These are phyloP conservation scores for Heliconius ismenius DNA, from an alignment of 2,888 invertebrate species.

Conservation along the genomic window DNA sequence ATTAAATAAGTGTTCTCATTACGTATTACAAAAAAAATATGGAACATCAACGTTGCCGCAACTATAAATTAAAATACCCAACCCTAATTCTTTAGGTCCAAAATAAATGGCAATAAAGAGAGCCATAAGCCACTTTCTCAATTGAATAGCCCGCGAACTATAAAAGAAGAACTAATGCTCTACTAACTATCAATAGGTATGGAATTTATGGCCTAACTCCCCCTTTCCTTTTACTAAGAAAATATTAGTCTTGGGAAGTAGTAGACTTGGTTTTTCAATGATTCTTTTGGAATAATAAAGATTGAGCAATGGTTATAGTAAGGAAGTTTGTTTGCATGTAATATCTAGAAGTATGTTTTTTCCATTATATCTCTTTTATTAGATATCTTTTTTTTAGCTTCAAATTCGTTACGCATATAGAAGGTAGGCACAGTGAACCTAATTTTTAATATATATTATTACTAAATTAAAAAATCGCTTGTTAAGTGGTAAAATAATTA, in stretches of 20 bases:
- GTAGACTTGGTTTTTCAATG: conserved; percentile 75
- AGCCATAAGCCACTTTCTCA: conserved; percentile 63
- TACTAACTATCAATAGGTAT: conserved; percentile 77
- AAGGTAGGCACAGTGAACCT: too few relatives aligned
- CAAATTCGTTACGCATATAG: too few relatives aligned
- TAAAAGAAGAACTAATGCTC: conserved; percentile 78
- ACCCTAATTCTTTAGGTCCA: conserved; percentile 24
- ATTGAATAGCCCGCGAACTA: conserved; percentile 61
- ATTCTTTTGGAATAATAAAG: conserved; percentile 58
- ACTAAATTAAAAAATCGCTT: background rate
- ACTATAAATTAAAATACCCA: conserved; percentile 30
- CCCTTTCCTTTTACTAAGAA: conserved; percentile 76
- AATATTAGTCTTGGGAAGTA: conserved; percentile 80
- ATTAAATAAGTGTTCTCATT: too few relatives aligned
- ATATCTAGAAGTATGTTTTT: background rate
- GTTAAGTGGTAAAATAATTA: background rate
- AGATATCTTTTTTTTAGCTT: too few relatives aligned
- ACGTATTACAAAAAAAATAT: background rate
- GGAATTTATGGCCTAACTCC: conserved; percentile 73
- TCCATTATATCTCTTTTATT: background rate
- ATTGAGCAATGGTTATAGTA: background rate
- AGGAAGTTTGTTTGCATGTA: background rate
- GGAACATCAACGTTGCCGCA: conserved; percentile 22
- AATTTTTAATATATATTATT: too few relatives aligned
- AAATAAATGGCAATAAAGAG: conserved; percentile 54